phyloP scores from a whole-genome alignment of 2,797 vertebrate genomes.

The Pempheris klunzingeri region DNA sequence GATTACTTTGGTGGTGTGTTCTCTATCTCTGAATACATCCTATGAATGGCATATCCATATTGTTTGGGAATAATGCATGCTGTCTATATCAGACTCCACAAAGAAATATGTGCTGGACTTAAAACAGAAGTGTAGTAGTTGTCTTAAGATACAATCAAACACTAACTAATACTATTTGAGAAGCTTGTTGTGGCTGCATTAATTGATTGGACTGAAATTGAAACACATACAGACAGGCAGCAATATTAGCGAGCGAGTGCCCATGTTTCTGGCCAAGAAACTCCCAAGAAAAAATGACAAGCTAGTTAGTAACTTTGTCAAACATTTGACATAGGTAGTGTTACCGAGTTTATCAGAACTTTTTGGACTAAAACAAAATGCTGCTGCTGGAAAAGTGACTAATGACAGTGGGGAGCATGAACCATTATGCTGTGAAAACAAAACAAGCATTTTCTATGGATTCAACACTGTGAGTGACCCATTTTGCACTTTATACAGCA shows the following conservation, averaged over 20 bases:
- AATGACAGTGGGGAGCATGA: background rate
- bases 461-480: background rate
- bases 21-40: constrained; percentile 5
- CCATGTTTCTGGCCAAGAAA: too few species aligned
- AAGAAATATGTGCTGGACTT: constrained; percentile 2
- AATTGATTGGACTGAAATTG: background rate
- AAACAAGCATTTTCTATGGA: background rate
- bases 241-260: too few species aligned
- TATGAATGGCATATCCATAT: constrained; percentile 35
- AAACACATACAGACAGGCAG: too few species aligned
- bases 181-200: background rate
- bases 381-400: background rate
- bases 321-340: background rate
- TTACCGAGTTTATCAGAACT: background rate
- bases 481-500: background rate
- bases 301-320: background rate
- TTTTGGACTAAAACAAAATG: background rate
- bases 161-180: background rate
- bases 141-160: background rate
- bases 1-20: constrained; percentile 25
- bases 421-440: background rate
- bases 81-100: constrained; percentile 10
- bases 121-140: background rate
- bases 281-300: background rate
- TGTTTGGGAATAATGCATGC: constrained; percentile 17